Evolutionary conservation across 2,888 invertebrate genomes (phyloP), one percentile per base, ranked within the genome.

Genomic region (Eupsilia transversa): DNA sequence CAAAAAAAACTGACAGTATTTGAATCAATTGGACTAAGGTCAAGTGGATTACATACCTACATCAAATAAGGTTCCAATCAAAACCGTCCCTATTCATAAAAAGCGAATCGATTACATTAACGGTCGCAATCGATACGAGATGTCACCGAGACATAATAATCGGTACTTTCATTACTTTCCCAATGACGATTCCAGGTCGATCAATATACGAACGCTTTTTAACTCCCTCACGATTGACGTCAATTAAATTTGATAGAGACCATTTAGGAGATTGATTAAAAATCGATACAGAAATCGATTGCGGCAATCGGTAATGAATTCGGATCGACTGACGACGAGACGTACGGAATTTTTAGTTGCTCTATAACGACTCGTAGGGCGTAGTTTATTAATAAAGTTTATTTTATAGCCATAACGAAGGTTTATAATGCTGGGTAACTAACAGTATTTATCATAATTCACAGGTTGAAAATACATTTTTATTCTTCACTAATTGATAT

Each of bases 171-270:
- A 85, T 89, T 88, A 89, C 87, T 87, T 87, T 86, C 84, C 82
- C 86, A 86, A 74, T 54, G 76, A 86, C 80, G 82, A 87, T 86
- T 86, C 83, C 81, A 71, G 78, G 70, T 83, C 86, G 89, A 84
- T 88, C 88, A 87, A 88, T 88, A 88, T 80, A 89, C 83, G 88
- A 89, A 89, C 81, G 88, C 88, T 91, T 93, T 92, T 92, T 88
- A 91, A 88, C 87, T 90, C 86, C 89, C 89, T 91, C 91, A 90
- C 89, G 90, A 92, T 92, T 92, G 93, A 94, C 91, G 94, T 93
- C 94, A 94, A 94, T 95, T 94, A 95, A 94, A 92, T 93, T 94
- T 93, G 93, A 94, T 93, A 92, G 91, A 91, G 92, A 91, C 92
- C 92, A 93, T 93, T 93, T 92, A 87, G 88, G 92, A 93, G 93